Conservation (phyloP, 2,113 vertebrate genomes). For the Zosterops japonicus region DNA sequence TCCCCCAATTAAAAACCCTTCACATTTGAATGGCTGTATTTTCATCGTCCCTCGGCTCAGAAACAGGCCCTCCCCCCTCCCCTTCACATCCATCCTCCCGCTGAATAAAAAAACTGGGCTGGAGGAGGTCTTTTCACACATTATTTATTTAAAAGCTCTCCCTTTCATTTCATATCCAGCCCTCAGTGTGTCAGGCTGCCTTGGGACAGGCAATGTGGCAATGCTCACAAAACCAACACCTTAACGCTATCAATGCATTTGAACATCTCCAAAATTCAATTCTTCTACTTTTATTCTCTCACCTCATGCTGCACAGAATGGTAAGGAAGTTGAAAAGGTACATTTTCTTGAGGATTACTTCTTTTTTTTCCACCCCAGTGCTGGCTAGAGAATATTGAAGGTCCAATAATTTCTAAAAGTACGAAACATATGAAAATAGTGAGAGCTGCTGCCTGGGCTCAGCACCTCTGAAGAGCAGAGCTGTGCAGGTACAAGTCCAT, state of each 20-base stretch:
- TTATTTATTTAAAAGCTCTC: background rate
- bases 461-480: background rate
- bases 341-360: background rate
- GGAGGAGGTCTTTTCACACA: background rate
- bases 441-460: background rate
- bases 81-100: background rate
- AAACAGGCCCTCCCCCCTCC: background rate
- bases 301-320: background rate
- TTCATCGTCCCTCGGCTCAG: background rate
- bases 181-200: background rate
- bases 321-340: background rate
- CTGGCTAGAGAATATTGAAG: background rate
- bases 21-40: background rate
- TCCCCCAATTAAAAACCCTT: conserved; percentile 5
- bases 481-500: background rate
- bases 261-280: background rate
- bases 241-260: background rate
- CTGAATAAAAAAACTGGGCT: background rate
- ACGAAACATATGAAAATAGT: background rate
- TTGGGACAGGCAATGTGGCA: background rate
- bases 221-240: background rate
- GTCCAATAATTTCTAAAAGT: background rate
- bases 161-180: background rate
- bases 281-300: background rate
- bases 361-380: fast-evolving